Conservation (phyloP, 1,140 invertebrate genomes). For the Periplaneta americana region DNA sequence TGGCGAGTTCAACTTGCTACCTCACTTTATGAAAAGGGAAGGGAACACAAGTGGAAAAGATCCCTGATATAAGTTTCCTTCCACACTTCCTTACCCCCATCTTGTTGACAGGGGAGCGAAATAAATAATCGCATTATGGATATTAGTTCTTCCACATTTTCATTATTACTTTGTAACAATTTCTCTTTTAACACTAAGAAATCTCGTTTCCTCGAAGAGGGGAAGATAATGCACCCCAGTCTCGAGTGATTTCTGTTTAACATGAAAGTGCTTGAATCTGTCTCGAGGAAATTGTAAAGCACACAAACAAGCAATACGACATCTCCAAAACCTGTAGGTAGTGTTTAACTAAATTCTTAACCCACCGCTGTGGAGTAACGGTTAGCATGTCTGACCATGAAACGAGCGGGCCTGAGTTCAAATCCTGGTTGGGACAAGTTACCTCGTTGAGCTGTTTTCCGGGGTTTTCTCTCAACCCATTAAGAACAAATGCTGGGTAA, state of each 20-base stretch:
- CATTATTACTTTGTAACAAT: not conserved
- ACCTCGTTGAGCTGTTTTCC: too few species aligned
- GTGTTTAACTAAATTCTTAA: too few species aligned
- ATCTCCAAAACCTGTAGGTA: too few species aligned
- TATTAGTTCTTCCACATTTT: not conserved
- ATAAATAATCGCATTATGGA: not conserved
- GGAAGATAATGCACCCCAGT: not conserved
- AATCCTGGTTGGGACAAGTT: too few species aligned
- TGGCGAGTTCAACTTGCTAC: not conserved
- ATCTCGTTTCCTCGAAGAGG: not conserved
- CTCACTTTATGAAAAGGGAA: not conserved
- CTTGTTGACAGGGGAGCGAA: not conserved
- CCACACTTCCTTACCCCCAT: not conserved
- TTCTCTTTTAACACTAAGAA: not conserved
- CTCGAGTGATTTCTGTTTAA: not conserved
- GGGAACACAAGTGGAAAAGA: not conserved
- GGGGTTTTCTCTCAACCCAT: too few species aligned
- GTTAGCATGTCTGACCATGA: too few species aligned
- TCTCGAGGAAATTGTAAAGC: not conserved
- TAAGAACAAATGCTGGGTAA: too few species aligned
- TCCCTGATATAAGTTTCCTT: not conserved
- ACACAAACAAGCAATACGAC: too few species aligned
- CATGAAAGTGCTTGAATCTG: not conserved
- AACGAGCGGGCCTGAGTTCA: too few species aligned
- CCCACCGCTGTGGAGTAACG: too few species aligned